phyloP scores from a whole-genome alignment of 2,888 invertebrate genomes.

The Alsophila aescularia region DNA sequence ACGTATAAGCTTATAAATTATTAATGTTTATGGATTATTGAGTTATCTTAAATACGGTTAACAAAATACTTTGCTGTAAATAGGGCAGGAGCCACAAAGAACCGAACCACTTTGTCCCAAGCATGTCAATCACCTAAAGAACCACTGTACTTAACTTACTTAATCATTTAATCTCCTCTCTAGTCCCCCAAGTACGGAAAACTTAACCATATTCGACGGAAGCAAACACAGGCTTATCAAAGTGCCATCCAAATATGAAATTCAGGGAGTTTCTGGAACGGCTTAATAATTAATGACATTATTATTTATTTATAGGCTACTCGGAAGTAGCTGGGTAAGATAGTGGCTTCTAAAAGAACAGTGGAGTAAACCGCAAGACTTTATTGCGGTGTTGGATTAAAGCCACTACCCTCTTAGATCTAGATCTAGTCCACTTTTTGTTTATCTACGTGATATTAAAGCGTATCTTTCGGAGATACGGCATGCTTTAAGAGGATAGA shows the following conservation, averaged over 20 bases:
- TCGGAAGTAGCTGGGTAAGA: slow-evolving; percentile 10
- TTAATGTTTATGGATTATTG: too few species aligned
- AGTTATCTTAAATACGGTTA: too few species aligned
- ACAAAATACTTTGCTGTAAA: neutral
- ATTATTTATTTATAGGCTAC: slow-evolving; percentile 36
- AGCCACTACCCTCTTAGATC: neutral
- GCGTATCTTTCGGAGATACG: too few species aligned
- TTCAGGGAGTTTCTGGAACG: slow-evolving; percentile 16
- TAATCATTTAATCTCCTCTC: slow-evolving; percentile 22
- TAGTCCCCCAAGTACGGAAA: slow-evolving; percentile 2
- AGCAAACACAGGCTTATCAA: slow-evolving; percentile 18
- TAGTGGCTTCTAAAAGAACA: slow-evolving; percentile 12
- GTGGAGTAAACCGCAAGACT: neutral
- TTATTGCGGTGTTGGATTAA: neutral
- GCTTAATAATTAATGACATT: slow-evolving; percentile 27
- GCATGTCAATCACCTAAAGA: slow-evolving; percentile 4
- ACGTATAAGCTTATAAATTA: too few species aligned
- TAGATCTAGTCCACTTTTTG: too few species aligned
- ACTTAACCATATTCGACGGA: slow-evolving; percentile 19
- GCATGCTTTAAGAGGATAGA: too few species aligned
- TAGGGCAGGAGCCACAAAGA: neutral
- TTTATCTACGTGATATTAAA: too few species aligned
- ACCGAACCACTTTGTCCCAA: neutral
- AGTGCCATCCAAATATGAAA: slow-evolving; percentile 25
- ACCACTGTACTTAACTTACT: slow-evolving; percentile 21